Evolutionary conservation across 2,797 vertebrate species (phyloP).

Genomic region (Ataeniobius toweri): DNA sequence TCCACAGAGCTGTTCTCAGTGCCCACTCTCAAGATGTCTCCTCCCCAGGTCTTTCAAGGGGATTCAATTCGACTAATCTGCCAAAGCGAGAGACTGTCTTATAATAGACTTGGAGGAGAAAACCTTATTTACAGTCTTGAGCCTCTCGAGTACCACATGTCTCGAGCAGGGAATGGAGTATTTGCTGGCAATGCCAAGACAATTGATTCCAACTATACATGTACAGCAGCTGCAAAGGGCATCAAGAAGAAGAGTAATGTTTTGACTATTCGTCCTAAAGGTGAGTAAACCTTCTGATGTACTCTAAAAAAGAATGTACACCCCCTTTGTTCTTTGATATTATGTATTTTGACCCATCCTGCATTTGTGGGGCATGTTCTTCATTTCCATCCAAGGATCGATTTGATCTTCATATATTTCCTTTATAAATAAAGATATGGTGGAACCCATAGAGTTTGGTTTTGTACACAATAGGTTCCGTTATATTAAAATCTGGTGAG

Average conservation of each 20-base stretch:
- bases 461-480: neutral
- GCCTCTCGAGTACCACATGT: neutral
- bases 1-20: conserved; percentile 78
- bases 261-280: conserved; percentile 69
- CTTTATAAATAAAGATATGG: neutral
- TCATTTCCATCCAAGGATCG: neutral
- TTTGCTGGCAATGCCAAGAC: conserved; percentile 30
- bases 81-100: conserved; percentile 39
- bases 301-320: neutral
- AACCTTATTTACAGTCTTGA: conserved; percentile 67
- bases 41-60: conserved; percentile 68
- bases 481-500: neutral
- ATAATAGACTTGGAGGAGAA: conserved; percentile 36
- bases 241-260: conserved; percentile 67
- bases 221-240: conserved; percentile 61
- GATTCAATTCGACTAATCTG: conserved; percentile 66
- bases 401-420: neutral
- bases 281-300: conserved; percentile 49
- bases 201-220: conserved; percentile 70
- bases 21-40: conserved; percentile 67
- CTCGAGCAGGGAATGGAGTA: neutral
- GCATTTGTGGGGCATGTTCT: too few relatives aligned
- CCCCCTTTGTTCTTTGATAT: neutral
- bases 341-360: neutral
- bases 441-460: neutral